Conservation (phyloP, 2,888 invertebrate species). For the Sicus ferrugineus region DNA sequence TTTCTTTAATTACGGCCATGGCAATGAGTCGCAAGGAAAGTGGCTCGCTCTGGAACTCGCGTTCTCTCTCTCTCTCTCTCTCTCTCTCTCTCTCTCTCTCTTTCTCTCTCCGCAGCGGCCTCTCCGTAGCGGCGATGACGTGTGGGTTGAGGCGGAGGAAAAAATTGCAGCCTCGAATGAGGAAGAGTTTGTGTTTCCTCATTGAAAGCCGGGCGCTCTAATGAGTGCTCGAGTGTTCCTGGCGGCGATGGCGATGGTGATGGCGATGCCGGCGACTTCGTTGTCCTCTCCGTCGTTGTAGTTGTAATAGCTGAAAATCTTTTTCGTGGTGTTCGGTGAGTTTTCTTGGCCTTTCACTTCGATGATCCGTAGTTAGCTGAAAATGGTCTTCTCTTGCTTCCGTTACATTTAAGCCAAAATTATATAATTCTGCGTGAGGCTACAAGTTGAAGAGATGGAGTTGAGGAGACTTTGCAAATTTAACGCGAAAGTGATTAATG, state of each 20-base stretch:
- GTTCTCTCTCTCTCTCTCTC: neutral
- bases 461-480: neutral
- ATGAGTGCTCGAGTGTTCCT: conserved; percentile 6
- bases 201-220: conserved; percentile 17
- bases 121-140: neutral
- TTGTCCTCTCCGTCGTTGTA: neutral
- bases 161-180: neutral
- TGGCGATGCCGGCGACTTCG: neutral
- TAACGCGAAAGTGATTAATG: conserved; percentile 5
- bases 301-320: neutral
- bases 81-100: conserved; percentile 13
- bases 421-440: too few relatives aligned
- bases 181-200: conserved; percentile 22
- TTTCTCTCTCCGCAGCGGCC: conserved; percentile 35
- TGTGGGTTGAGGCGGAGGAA: conserved; percentile 13
- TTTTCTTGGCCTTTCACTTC: conserved; percentile 21
- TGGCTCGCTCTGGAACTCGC: neutral
- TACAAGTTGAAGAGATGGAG: too few relatives aligned
- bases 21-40: conserved; percentile 27
- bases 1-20: conserved; percentile 34
- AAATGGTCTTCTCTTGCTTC: neutral
- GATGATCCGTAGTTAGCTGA: neutral
- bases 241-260: conserved; percentile 5
- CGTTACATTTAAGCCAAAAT: too few relatives aligned
- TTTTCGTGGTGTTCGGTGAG: neutral